Percentiles rank a stretch among this genome's conserved stretches.
Evolutionary conservation across 2,113 vertebrate species (phyloP).

Genomic region (Chloebia gouldiae): DNA sequence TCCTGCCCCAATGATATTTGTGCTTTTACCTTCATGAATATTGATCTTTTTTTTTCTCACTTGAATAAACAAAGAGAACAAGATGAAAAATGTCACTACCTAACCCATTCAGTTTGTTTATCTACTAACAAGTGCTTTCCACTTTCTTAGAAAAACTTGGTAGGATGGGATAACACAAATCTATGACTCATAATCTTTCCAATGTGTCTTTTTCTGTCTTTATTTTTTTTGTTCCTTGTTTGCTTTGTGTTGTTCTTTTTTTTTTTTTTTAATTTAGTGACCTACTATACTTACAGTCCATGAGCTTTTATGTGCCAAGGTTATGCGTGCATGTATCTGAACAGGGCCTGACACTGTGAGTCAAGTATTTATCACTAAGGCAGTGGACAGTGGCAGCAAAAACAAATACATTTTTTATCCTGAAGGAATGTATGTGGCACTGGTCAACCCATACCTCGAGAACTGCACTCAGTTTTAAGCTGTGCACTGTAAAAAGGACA

Average conservation of each 20-base stretch:
- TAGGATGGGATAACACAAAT: background rate
- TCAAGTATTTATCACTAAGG: background rate
- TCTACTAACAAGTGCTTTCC: background rate
- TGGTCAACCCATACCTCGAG: background rate
- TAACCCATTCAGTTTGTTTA: background rate
- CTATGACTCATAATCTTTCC: background rate
- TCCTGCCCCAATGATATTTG: background rate
- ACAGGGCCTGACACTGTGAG: background rate
- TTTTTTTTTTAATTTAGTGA: background rate
- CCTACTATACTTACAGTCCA: background rate
- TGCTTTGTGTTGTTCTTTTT: background rate
- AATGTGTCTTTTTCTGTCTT: background rate
- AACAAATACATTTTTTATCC: background rate
- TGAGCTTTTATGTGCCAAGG: background rate
- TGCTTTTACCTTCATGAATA: conserved; percentile 4
- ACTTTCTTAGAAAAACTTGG: background rate
- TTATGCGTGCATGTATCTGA: background rate
- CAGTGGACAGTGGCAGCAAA: background rate
- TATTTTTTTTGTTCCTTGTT: background rate
- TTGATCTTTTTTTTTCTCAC: background rate
- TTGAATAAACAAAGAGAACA: background rate
- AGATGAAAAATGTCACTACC: background rate
- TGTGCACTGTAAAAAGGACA: background rate
- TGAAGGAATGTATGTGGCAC: background rate
- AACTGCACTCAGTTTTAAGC: background rate